Evolutionary conservation across 1,140 invertebrate species (phyloP).

Genomic region (Drosophila arizonae): DNA sequence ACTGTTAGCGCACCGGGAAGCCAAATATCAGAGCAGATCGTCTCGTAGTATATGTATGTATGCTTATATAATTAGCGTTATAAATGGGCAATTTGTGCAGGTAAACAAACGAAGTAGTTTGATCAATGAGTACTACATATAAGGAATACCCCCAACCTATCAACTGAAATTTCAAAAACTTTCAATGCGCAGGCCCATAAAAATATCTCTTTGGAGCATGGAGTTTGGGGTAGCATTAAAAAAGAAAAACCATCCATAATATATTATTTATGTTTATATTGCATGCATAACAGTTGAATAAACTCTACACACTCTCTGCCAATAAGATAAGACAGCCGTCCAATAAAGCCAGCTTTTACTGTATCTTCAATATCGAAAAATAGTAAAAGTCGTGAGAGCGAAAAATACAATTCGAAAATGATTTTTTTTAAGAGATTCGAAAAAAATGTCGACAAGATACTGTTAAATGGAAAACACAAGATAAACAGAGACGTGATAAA

Average conservation of each 20-base stretch:
- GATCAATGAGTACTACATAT: constrained; percentile 12
- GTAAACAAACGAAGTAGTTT: too few relatives aligned
- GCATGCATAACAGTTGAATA: not conserved
- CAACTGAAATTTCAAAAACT: constrained; percentile 3
- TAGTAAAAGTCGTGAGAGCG: constrained; percentile 13
- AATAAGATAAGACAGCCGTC: constrained; percentile 1
- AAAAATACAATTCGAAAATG: not conserved
- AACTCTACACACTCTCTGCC: constrained; percentile 36
- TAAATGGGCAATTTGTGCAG: too few relatives aligned
- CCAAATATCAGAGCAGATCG: constrained; percentile 2
- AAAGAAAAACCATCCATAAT: constrained; percentile 6
- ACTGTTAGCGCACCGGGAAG: too few relatives aligned
- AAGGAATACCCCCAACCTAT: constrained; percentile 20
- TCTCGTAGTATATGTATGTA: not conserved
- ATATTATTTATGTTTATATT: not conserved
- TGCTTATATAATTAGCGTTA: not conserved
- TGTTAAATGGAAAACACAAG: constrained; percentile 18
- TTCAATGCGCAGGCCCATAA: constrained; percentile 55
- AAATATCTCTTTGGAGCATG: not conserved
- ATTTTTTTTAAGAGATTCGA: constrained; percentile 18
- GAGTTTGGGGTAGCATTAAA: constrained; percentile 25
- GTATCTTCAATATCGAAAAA: not conserved
- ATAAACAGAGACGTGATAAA: constrained; percentile 40
- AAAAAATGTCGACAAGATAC: constrained; percentile 10
- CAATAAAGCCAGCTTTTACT: too few relatives aligned